Base-by-base conservation (phyloP, 2,113 vertebrate genomes). In the Lampris megalopsis region DNA sequence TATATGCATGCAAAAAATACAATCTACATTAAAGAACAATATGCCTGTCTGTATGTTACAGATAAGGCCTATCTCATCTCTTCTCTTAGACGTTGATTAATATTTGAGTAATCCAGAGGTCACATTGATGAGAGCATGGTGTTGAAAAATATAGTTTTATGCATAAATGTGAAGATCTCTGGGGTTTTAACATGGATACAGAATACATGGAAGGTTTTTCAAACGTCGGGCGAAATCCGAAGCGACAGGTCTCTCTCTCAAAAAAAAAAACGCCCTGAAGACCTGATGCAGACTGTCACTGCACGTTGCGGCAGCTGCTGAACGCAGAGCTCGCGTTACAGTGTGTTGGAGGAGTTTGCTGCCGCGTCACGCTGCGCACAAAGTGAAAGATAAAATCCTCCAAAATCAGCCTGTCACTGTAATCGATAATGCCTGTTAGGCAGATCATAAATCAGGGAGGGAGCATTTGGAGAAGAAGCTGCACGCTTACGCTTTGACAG, bases 281-380 rank as follows among this genome's bases (percentile, higher is more conserved):
- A 89, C 89, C 83, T 91, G 88, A 88, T 90, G 75, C 61, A 73
- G 88, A 82, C 81, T 83, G 88, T 81, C 89, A 82, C 67, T 70
- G 78, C 77, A 81, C 69, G 84, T 89, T 85, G 84, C 79, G 73
- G 82, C 65, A 73, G 74, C 61, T 56, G 75, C 24, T 35, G 61
- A 76, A 66, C 56, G 58, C 81, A 79, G 8, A 76, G 60, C 68
- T 71, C 35, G n/a, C 70, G 83, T 83, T 86, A 75, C 66, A 75
- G 66, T 57, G 59, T 85, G 76, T 87, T 85, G 79, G 74, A 80
- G 36, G 37, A 70, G 78, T 81, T 68, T 76, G 68, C 35, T 13
- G 49, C 56, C 62, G 52, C 77, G 52, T 79, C 63, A 63, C 36
- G 54, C 40, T 56, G 57, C 59, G 57, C 58, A 73, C n/a, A 35